Evolutionary conservation across 1,140 invertebrate genomes (phyloP).

Genomic region (Leptestheria dahalacensis): DNA sequence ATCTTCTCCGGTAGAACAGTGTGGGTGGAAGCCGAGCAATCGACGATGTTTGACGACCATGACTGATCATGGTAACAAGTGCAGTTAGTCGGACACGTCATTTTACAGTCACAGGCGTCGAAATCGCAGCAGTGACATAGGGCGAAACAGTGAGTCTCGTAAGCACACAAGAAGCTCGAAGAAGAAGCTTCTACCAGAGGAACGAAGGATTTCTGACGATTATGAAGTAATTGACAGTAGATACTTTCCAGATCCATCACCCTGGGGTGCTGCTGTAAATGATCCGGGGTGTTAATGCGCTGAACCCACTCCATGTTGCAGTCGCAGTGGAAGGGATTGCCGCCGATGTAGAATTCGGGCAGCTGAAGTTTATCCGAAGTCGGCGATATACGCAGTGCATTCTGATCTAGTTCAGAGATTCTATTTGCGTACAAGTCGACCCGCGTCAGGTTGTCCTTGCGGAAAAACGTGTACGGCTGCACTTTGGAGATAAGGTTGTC

Average conservation of each 20-base stretch:
- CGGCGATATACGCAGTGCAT: slow-evolving; percentile 49
- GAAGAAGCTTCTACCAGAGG: slow-evolving; percentile 66
- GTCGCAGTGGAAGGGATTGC: slow-evolving; percentile 73
- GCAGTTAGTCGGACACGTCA: slow-evolving; percentile 85
- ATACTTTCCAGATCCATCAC: slow-evolving; percentile 83
- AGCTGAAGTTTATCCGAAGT: slow-evolving; percentile 48
- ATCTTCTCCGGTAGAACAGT: slow-evolving; percentile 65
- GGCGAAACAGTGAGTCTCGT: slow-evolving; percentile 82
- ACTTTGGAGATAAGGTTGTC: slow-evolving; percentile 64
- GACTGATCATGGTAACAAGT: slow-evolving; percentile 90
- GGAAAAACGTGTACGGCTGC: slow-evolving; percentile 63
- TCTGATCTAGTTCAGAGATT: slow-evolving; percentile 62
- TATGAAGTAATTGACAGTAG: slow-evolving; percentile 75
- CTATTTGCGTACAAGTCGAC: slow-evolving; percentile 75
- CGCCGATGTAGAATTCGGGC: slow-evolving; percentile 72
- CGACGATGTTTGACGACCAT: slow-evolving; percentile 84
- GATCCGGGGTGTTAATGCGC: slow-evolving; percentile 45
- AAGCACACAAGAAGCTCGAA: slow-evolving; percentile 79
- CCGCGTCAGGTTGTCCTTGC: slow-evolving; percentile 62
- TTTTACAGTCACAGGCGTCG: slow-evolving; percentile 87
- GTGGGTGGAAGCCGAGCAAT: slow-evolving; percentile 67
- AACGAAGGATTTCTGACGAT: slow-evolving; percentile 58
- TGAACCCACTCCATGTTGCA: slow-evolving; percentile 57
- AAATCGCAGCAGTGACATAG: slow-evolving; percentile 89
- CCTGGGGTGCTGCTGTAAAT: slow-evolving; percentile 63